Evolutionary conservation across 2,888 invertebrate genomes (phyloP), one percentile per base, ranked within the genome.

Genomic region (Deilephila elpenor): DNA sequence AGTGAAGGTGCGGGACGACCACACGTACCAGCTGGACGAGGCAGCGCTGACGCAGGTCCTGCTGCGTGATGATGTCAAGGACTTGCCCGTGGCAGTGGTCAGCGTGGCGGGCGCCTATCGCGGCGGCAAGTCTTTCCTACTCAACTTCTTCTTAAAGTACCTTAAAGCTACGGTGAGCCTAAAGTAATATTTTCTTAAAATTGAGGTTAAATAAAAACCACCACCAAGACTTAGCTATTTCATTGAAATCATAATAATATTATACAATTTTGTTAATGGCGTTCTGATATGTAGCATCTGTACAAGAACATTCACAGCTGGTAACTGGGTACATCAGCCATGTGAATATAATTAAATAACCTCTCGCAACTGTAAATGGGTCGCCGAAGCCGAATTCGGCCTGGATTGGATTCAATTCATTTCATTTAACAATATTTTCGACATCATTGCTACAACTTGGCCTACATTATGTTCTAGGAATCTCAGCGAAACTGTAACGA

Each of bases 61-160:
- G 70, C 67, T 76, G 76, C 73, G 71, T 11, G 78, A 78, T 1
- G 78, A 75, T 59, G 76, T 82, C 44, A 79, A 75, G 73, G 80
- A 82, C 32, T 73, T 79, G 59, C 78, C 80, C 5, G 82, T 82
- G 74, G 83, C 77, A 71, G 77, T 84, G 44, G 77, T 84, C 29
- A 83, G 83, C 78, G 80, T 84, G 72, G 83, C 80, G 14, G 84
- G 83, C 51, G 80, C 82, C 32, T 83, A 70, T 75, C 83, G 84
- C 61, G 78, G 81, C 32, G 84, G 84, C 32, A 84, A 83, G 72
- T 84, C 83, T 19, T 84, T 84, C 74, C 75, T 84, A 71, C 79
- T 84, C 14, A 80, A 79, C 76, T 83, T 78, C 78, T 78, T 83
- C 62, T 75, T 84, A 32, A 79, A 81, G 78, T 83, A 82, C 73